phyloP scores from a whole-genome alignment of 1,140 invertebrate species.

The Linepithema humile region DNA sequence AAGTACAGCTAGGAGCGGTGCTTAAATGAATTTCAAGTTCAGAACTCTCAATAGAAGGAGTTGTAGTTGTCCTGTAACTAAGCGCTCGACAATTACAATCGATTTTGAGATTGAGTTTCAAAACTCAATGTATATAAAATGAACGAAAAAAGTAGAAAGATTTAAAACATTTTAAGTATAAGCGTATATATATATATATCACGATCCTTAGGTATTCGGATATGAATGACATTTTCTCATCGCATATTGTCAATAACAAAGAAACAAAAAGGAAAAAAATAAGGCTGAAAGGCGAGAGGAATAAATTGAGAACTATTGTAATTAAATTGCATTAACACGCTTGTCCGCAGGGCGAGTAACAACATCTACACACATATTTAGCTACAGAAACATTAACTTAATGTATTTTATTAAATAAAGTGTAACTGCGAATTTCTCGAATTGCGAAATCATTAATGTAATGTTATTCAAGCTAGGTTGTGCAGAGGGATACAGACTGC shows the following conservation, averaged over 20 bases:
- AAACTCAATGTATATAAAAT: slow-evolving; percentile 37
- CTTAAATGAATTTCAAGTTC: slow-evolving; percentile 55
- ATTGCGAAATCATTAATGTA: slow-evolving; percentile 40
- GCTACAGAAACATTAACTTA: slow-evolving; percentile 57
- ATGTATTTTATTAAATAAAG: slow-evolving; percentile 73
- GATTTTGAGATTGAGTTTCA: slow-evolving; percentile 27
- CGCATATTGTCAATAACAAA: slow-evolving; percentile 43
- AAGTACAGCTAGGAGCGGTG: slow-evolving; percentile 29
- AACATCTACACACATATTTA: slow-evolving; percentile 55
- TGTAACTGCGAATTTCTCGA: slow-evolving; percentile 49
- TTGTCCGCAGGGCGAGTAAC: slow-evolving; percentile 9
- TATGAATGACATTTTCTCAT: slow-evolving; percentile 45
- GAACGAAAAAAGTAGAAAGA: too few relatives aligned
- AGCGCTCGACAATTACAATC: slow-evolving; percentile 41
- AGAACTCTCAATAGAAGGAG: slow-evolving; percentile 38
- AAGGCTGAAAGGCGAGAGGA: slow-evolving; percentile 37
- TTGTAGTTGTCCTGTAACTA: slow-evolving; percentile 48
- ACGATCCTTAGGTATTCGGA: slow-evolving; percentile 21
- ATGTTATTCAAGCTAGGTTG: slow-evolving; percentile 59
- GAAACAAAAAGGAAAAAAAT: slow-evolving; percentile 56
- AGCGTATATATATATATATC: slow-evolving; percentile 8
- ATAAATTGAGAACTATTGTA: slow-evolving; percentile 62
- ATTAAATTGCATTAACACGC: slow-evolving; percentile 53
- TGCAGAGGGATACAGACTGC: slow-evolving; percentile 33
- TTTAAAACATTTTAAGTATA: slow-evolving; percentile 41